Conservation (phyloP, 1,140 invertebrate genomes). For the Rhizoglyphus robini region DNA sequence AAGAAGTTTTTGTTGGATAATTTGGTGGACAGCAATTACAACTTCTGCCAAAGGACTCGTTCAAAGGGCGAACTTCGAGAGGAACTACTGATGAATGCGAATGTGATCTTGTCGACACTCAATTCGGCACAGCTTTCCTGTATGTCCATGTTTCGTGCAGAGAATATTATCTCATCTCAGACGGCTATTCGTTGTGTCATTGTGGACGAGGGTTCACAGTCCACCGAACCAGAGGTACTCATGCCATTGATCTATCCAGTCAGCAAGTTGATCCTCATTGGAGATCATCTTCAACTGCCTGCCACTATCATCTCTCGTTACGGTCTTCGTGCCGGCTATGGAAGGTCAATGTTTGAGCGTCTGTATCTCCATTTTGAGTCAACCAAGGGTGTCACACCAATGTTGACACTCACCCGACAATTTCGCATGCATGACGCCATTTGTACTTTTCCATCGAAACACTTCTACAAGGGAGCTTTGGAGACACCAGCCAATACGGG, state of each 20-base stretch:
- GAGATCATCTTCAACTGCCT: constrained; percentile 71
- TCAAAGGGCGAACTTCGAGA: background rate
- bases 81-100: constrained; percentile 40
- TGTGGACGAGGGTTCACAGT: constrained; percentile 79
- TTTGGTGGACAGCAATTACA: background rate
- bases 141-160: constrained; percentile 16
- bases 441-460: constrained; percentile 53
- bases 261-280: constrained; percentile 62
- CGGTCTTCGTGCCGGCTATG: constrained; percentile 25
- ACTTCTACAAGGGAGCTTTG: constrained; percentile 56
- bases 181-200: constrained; percentile 62
- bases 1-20: background rate
- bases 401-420: constrained; percentile 52
- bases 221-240: constrained; percentile 62
- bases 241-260: constrained; percentile 59
- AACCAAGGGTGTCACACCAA: constrained; percentile 21
- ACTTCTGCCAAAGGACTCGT: background rate
- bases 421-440: constrained; percentile 76
- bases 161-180: constrained; percentile 13
- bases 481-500: constrained; percentile 33
- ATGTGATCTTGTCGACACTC: constrained; percentile 52
- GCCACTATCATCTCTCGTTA: constrained; percentile 62
- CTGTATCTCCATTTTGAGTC: background rate
- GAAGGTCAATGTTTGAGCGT: constrained; percentile 36
- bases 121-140: constrained; percentile 40